These are phyloP conservation scores for Babylonia areolata DNA, from an alignment of 1,140 invertebrate genomes.

Conservation along the genomic window DNA sequence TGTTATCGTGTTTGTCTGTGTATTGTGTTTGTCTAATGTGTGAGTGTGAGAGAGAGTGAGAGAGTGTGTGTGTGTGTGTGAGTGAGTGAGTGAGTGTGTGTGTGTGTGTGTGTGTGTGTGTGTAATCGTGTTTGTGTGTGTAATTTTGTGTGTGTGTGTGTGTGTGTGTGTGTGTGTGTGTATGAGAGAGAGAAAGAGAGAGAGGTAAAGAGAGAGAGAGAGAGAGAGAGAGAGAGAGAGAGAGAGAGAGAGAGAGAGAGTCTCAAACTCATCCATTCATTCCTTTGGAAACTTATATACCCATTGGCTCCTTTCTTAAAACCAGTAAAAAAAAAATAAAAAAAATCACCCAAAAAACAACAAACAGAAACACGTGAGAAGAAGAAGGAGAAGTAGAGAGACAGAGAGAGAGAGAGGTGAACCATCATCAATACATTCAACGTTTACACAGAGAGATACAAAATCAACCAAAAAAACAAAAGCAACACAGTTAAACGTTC, in stretches of 20 bases:
- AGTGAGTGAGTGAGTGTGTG: background rate
- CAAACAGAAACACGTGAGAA: background rate
- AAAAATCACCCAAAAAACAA: too few species aligned
- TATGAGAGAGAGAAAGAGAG: background rate
- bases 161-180: background rate
- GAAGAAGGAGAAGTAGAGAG: background rate
- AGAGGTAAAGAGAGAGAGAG: background rate
- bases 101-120: background rate
- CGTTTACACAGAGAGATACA: too few species aligned
- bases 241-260: conserved; percentile 10
- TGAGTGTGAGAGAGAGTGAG: background rate
- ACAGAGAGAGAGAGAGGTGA: background rate
- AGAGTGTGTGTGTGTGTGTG: background rate
- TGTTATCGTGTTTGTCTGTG: background rate
- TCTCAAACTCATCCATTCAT: too few species aligned
- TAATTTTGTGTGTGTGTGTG: background rate
- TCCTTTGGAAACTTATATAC: too few species aligned
- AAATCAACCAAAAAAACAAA: too few species aligned
- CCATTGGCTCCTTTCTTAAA: too few species aligned
- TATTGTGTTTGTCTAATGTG: background rate
- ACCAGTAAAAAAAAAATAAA: too few species aligned
- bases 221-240: background rate
- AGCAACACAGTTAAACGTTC: too few species aligned
- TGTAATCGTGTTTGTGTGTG: background rate
- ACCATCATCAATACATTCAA: background rate